Evolutionary conservation across 2,113 vertebrate species (phyloP), one percentile per base, ranked within the genome.

Genomic region (Entelurus aequoreus): DNA sequence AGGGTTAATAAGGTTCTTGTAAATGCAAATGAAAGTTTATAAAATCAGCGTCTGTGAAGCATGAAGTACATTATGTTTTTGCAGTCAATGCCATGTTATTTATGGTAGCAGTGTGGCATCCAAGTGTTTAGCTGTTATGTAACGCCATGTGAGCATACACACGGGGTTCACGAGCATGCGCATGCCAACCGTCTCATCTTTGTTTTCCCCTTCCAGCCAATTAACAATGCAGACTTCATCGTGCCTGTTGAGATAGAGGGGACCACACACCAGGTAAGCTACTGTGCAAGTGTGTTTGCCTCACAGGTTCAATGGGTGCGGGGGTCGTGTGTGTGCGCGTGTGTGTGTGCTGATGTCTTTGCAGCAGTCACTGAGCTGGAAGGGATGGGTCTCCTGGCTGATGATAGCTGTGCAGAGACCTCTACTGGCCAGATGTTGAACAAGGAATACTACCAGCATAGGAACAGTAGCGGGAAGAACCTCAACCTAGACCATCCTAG

Each of bases 221-320:
- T 97, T 88, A 94, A 85, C 86, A 95, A 97, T 35, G 94, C 95
- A 3, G 94, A 96, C 86, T 97, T 97, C 87, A 93, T 96, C 76
- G 95, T 97, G 80, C 94, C 94, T 3, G 87, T 90, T 78, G 94
- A 97, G 87, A 97, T 96, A 58, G 94, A 97, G 80, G 94, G 95
- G 79, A 93, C 92, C 82, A 94, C 93, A 75, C 94, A 95, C 85
- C 93, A 97, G 94, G 94, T 97, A 84, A 92, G 65, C 36, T 50
- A 35, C 56, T 63, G 57, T 53, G 66, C 60, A 47, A 13, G 58
- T 62, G 67, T 59, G n/a, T 67, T 51, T 63, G 52, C 13, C 42
- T 38, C 9, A 35, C 16, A 13, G 14, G 36, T 3, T 19, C n/a
- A 5, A 5, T 10, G 53, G 9, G 8, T 4, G 4, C 7, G 40